Evolutionary conservation across 2,113 vertebrate genomes (phyloP).

Genomic region (Muntiacus muntjak): DNA sequence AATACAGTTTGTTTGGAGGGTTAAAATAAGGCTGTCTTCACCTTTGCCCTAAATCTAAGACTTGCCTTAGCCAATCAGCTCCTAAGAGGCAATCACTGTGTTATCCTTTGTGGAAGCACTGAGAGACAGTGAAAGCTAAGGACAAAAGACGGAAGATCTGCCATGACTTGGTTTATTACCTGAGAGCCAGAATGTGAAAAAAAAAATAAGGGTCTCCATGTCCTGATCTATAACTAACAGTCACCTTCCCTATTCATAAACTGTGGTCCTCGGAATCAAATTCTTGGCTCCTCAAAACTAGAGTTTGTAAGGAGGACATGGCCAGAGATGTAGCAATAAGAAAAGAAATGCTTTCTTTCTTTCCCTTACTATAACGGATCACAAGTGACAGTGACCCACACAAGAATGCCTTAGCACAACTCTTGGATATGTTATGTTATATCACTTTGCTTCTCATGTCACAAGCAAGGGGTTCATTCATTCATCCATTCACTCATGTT

Average conservation of each 20-base stretch:
- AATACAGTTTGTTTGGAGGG: background rate
- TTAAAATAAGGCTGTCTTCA: background rate
- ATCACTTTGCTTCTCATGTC: background rate
- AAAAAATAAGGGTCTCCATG: background rate
- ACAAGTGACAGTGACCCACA: background rate
- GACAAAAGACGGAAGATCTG: background rate
- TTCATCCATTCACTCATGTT: background rate
- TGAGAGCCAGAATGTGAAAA: background rate
- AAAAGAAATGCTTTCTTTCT: background rate
- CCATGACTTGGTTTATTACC: background rate
- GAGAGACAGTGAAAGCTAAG: background rate
- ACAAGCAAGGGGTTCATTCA: background rate
- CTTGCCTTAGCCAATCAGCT: background rate
- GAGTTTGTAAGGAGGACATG: background rate
- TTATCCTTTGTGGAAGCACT: background rate
- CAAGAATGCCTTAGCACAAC: background rate
- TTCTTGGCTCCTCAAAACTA: background rate
- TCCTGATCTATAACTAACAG: background rate
- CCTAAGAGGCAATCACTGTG: background rate
- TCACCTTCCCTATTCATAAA: background rate
- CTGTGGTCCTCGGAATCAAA: background rate
- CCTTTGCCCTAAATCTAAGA: background rate
- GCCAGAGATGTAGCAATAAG: background rate
- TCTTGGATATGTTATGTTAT: background rate
- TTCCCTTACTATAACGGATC: background rate